A percentile compares a stretch with the other conserved stretches of the same genome.
These are phyloP conservation scores for Leptodactylus fuscus DNA, from an alignment of 2,113 vertebrate species.

Conservation along the genomic window DNA sequence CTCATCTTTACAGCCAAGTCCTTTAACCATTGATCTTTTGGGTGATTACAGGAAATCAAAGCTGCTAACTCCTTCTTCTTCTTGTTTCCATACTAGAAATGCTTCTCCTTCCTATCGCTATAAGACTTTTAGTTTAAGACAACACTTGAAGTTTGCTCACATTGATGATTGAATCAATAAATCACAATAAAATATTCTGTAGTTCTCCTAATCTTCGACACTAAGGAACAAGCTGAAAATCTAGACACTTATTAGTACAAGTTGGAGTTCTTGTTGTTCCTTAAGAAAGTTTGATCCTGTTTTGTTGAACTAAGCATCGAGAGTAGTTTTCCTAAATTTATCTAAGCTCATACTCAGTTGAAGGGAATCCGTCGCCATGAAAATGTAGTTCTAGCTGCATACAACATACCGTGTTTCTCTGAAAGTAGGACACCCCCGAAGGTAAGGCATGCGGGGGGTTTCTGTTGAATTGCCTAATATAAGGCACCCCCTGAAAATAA, in stretches of 20 bases:
- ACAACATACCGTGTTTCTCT: too few relatives aligned
- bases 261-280: too few relatives aligned
- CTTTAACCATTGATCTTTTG: slow-evolving; percentile 52
- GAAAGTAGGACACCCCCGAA: too few relatives aligned
- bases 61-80: slow-evolving; percentile 29
- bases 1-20: slow-evolving; percentile 34
- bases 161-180: background rate
- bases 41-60: slow-evolving; percentile 43
- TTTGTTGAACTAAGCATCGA: too few relatives aligned
- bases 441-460: too few relatives aligned
- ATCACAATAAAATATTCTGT: background rate
- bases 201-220: background rate
- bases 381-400: too few relatives aligned
- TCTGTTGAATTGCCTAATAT: too few relatives aligned
- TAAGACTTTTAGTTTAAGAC: slow-evolving; percentile 1
- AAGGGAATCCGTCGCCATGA: too few relatives aligned
- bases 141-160: slow-evolving; percentile 15
- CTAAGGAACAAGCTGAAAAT: background rate
- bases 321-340: too few relatives aligned
- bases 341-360: too few relatives aligned
- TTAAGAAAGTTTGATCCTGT: background rate
- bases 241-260: background rate
- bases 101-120: background rate
- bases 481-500: too few relatives aligned
- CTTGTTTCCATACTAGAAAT: background rate